These are phyloP conservation scores for Mungos mungo DNA, from an alignment of 2,113 vertebrate genomes.

Conservation along the genomic window DNA sequence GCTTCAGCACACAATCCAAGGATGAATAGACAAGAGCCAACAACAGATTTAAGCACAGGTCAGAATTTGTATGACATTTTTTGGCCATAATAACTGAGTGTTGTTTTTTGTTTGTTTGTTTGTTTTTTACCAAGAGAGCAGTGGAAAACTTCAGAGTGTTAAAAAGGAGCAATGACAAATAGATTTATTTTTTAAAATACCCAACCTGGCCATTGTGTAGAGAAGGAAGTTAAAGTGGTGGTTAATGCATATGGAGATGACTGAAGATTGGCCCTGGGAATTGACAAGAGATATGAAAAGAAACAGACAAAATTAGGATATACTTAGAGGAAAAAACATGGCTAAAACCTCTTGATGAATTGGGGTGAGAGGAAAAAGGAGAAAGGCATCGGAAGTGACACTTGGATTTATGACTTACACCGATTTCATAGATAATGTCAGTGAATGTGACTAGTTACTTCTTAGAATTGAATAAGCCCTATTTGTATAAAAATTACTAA, in stretches of 20 bases:
- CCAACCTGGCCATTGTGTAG: neutral
- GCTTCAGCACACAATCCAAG: neutral
- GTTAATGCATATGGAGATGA: neutral
- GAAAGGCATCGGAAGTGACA: neutral
- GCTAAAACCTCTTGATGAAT: neutral
- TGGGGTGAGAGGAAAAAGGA: neutral
- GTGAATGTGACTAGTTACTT: neutral
- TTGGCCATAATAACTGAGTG: neutral
- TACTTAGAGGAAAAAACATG: neutral
- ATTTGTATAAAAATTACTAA: neutral
- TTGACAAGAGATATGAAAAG: neutral
- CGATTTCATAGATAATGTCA: neutral
- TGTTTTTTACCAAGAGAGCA: neutral
- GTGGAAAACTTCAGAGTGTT: neutral
- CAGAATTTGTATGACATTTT: neutral
- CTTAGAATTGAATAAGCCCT: neutral
- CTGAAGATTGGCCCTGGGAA: neutral
- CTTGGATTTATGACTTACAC: neutral
- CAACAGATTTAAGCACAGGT: neutral
- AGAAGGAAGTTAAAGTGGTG: neutral
- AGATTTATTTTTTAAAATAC: neutral
- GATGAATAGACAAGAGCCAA: neutral
- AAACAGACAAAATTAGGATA: neutral
- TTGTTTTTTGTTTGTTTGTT: too few relatives aligned
- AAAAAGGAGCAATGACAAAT: neutral